phyloP scores from a whole-genome alignment of 2,113 vertebrate species.

The Xenotilapia flavipinnis region DNA sequence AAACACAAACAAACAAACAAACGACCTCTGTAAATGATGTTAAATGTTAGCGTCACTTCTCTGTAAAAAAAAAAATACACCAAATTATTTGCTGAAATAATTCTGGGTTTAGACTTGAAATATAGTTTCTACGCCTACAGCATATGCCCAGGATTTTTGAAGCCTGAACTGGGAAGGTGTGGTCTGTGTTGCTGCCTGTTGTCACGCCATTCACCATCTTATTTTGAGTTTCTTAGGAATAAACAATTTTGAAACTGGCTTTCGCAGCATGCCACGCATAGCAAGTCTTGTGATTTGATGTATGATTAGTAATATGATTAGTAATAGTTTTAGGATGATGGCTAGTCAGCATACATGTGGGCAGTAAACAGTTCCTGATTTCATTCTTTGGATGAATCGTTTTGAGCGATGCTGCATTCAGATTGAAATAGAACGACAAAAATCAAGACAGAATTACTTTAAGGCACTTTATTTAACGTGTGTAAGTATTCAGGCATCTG shows the following conservation, averaged over 20 bases:
- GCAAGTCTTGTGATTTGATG: not conserved
- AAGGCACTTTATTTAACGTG: not conserved
- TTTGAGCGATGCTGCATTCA: not conserved
- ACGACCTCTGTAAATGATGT: not conserved
- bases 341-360: constrained; percentile 1
- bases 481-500: not conserved
- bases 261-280: not conserved
- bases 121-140: not conserved
- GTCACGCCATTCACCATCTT: not conserved
- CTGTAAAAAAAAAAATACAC: not conserved
- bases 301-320: not conserved
- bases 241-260: not conserved
- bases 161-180: not conserved
- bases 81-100: not conserved
- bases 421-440: not conserved
- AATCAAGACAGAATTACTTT: not conserved
- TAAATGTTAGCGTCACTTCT: not conserved
- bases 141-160: not conserved
- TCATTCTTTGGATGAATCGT: not conserved
- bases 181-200: not conserved
- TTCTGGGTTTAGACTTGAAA: not conserved
- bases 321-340: not conserved
- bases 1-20: not conserved
- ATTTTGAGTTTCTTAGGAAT: not conserved
- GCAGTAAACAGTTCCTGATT: not conserved